Percentiles rank a stretch among this genome's conserved stretches.
phyloP scores from a whole-genome alignment of 1,140 invertebrate genomes.

The Glomeris maerens region DNA sequence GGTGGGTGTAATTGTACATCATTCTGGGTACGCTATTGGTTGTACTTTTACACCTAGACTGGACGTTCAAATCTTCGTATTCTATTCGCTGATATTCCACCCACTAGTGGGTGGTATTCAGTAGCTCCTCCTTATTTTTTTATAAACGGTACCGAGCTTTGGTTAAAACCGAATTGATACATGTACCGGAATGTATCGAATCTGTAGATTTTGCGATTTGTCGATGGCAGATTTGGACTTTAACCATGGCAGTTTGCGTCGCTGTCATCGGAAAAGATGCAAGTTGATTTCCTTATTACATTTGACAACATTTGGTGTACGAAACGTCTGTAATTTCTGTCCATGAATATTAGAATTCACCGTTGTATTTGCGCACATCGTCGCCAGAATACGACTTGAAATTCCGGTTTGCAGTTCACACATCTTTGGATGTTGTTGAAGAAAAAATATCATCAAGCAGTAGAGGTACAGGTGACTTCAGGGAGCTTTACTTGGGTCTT shows the following conservation, averaged over 20 bases:
- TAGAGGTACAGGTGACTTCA: slow-evolving; percentile 42
- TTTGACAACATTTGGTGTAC: not conserved
- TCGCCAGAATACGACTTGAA: slow-evolving; percentile 54
- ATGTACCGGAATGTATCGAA: too few species aligned
- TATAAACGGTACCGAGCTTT: too few species aligned
- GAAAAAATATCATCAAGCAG: slow-evolving; percentile 58
- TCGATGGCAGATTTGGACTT: too few species aligned
- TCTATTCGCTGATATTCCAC: too few species aligned
- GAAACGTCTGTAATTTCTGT: not conserved
- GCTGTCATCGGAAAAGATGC: not conserved
- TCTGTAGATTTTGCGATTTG: too few species aligned
- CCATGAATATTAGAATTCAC: slow-evolving; percentile 58
- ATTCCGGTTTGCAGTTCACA: slow-evolving; percentile 84
- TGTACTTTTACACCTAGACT: too few species aligned
- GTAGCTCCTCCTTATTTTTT: too few species aligned
- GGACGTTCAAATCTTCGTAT: too few species aligned
- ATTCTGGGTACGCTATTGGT: too few species aligned
- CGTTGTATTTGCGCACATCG: slow-evolving; percentile 66
- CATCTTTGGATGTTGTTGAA: slow-evolving; percentile 84
- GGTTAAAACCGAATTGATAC: too few species aligned
- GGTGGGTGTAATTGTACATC: too few species aligned
- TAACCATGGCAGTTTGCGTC: slow-evolving; percentile 2
- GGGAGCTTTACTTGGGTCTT: slow-evolving; percentile 80
- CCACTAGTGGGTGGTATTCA: too few species aligned
- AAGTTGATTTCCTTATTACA: not conserved